phyloP scores from a whole-genome alignment of 2,113 vertebrate genomes.

The Saccopteryx bilineata region DNA sequence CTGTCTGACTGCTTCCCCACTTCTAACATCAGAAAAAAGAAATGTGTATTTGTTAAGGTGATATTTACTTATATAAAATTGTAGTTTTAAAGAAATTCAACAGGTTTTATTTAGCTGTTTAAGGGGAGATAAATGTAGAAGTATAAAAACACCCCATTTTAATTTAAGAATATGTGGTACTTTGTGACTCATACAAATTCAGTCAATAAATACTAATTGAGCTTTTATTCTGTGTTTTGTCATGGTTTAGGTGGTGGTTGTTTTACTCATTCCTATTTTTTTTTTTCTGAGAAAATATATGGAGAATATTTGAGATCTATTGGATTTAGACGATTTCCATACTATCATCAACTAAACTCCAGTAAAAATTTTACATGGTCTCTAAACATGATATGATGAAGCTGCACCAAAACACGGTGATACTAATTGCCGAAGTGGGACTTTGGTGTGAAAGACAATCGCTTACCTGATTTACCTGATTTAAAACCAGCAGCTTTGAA shows the following conservation, averaged over 20 bases:
- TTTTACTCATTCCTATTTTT: background rate
- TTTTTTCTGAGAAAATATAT: background rate
- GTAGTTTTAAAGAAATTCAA: constrained; percentile 56
- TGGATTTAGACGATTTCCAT: background rate
- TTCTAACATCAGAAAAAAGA: background rate
- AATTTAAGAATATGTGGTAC: constrained; percentile 25
- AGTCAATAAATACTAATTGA: background rate
- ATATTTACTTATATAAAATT: background rate
- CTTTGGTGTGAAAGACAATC: background rate
- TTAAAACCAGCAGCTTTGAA: background rate
- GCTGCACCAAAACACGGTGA: background rate
- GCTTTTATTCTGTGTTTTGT: background rate
- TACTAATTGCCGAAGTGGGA: background rate
- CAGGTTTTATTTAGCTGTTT: background rate
- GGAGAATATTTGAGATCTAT: background rate
- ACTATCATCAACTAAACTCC: background rate
- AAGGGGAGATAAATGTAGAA: background rate
- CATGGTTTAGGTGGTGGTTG: background rate
- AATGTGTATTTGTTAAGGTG: background rate
- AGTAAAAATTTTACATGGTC: background rate
- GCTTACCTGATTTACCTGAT: background rate
- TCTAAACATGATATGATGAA: background rate
- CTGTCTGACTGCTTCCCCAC: no score
- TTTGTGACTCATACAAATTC: background rate
- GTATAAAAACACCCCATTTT: constrained; percentile 32